These are phyloP conservation scores for Hemaris fuciformis DNA, from an alignment of 2,888 invertebrate species.

Conservation along the genomic window DNA sequence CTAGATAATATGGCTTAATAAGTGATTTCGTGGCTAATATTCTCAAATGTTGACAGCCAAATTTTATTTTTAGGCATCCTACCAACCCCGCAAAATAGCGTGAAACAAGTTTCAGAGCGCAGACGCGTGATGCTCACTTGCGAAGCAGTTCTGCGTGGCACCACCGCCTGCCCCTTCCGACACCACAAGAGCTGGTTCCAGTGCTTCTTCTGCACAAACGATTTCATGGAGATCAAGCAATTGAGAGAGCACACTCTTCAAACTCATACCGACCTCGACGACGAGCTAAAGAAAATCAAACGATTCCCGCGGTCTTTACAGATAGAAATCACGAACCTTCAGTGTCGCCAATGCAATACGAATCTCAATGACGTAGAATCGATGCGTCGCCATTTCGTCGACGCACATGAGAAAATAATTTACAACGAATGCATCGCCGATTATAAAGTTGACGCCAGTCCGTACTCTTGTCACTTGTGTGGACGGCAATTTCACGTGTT, in stretches of 20 bases:
- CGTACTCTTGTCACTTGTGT: constrained; percentile 63
- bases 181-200: constrained; percentile 74
- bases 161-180: constrained; percentile 69
- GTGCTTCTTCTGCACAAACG: constrained; percentile 65
- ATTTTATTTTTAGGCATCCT: constrained; percentile 36
- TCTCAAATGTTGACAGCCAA: constrained; percentile 8
- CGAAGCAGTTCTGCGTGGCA: constrained; percentile 51
- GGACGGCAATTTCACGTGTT: constrained; percentile 63
- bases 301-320: constrained; percentile 66
- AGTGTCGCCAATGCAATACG: constrained; percentile 58
- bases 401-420: constrained; percentile 53
- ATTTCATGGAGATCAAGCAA: constrained; percentile 60
- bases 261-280: constrained; percentile 47
- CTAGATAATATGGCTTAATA: too few species aligned
- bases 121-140: constrained; percentile 60
- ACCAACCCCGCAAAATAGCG: constrained; percentile 20
- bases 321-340: constrained; percentile 64
- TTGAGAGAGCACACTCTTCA: constrained; percentile 48
- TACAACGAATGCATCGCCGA: constrained; percentile 70
- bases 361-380: constrained; percentile 51
- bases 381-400: constrained; percentile 56
- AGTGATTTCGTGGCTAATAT: background rate
- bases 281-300: constrained; percentile 60
- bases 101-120: constrained; percentile 59
- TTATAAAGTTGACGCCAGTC: constrained; percentile 60